Evolutionary conservation across 2,888 invertebrate species (phyloP).

Genomic region (Empis livida): DNA sequence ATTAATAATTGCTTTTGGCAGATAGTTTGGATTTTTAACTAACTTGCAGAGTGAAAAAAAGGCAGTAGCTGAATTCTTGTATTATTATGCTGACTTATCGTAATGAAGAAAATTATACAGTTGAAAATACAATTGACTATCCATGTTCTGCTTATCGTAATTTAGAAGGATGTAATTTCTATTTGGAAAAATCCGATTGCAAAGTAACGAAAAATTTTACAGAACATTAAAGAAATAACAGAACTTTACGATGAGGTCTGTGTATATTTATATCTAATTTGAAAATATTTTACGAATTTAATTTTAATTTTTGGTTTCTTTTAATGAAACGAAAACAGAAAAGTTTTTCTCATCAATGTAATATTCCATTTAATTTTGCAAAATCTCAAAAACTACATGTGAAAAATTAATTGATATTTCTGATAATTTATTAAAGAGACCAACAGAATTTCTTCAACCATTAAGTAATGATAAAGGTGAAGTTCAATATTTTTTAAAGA

Average conservation of each 20-base stretch:
- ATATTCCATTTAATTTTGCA: constrained; percentile 36
- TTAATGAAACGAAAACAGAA: constrained; percentile 31
- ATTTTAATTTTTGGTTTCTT: constrained; percentile 4
- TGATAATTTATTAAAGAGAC: constrained; percentile 45
- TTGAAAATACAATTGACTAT: constrained; percentile 44
- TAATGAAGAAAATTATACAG: neutral
- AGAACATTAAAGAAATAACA: neutral
- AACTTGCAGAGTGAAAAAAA: no score
- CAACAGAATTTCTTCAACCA: constrained; percentile 55
- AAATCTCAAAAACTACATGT: constrained; percentile 40
- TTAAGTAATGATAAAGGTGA: constrained; percentile 63
- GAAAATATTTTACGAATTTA: no score
- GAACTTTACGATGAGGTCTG: constrained; percentile 1
- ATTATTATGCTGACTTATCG: no score
- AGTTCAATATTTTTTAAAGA: constrained; percentile 80
- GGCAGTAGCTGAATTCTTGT: no score
- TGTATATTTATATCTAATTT: no score
- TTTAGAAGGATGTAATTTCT: constrained; percentile 61
- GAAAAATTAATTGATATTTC: constrained; percentile 39
- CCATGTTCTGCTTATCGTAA: constrained; percentile 77
- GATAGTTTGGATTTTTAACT: no score
- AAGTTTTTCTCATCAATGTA: constrained; percentile 53
- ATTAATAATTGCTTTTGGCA: no score
- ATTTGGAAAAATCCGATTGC: constrained; percentile 33
- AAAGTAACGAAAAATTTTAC: neutral